Conservation (phyloP, 1,140 invertebrate species). For the Drosophila baimaii region DNA sequence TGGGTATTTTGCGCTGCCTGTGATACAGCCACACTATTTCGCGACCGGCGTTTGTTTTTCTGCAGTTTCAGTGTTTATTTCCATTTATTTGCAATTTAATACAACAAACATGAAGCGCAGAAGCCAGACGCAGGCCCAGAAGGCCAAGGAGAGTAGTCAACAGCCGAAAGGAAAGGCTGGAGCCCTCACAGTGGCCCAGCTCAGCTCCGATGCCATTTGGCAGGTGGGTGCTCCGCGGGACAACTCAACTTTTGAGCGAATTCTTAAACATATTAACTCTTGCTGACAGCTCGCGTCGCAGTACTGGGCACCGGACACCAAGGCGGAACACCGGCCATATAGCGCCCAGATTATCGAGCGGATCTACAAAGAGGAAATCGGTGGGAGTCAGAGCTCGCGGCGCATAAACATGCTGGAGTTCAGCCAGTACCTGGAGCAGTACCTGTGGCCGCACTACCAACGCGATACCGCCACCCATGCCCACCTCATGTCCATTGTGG, state of each 20-base stretch:
- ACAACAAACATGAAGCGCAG: conserved; percentile 56
- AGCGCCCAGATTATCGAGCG: conserved; percentile 91
- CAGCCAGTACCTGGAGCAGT: conserved; percentile 98
- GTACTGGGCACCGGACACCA: conserved; percentile 94
- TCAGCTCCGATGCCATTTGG: conserved; percentile 87
- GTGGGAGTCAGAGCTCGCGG: conserved; percentile 89
- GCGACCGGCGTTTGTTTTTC: conserved; percentile 68
- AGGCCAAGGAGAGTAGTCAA: conserved; percentile 17
- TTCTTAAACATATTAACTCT: background rate
- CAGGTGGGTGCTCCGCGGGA: conserved; percentile 60
- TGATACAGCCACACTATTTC: conserved; percentile 25
- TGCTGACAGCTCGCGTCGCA: conserved; percentile 90
- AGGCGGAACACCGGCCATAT: conserved; percentile 88
- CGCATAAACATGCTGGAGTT: conserved; percentile 98
- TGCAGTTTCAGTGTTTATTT: conserved; percentile 26
- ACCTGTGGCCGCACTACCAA: conserved; percentile 97
- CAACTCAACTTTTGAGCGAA: conserved; percentile 25
- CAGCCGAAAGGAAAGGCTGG: conserved; percentile 47
- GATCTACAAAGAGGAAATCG: conserved; percentile 93
- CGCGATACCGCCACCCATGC: conserved; percentile 88
- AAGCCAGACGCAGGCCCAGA: conserved; percentile 54
- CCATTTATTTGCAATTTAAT: conserved; percentile 6
- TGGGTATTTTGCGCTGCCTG: background rate
- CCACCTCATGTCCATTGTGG: conserved; percentile 97
- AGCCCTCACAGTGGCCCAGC: conserved; percentile 92